phyloP scores from a whole-genome alignment of 1,140 invertebrate species.

The Aradophagus sp. region DNA sequence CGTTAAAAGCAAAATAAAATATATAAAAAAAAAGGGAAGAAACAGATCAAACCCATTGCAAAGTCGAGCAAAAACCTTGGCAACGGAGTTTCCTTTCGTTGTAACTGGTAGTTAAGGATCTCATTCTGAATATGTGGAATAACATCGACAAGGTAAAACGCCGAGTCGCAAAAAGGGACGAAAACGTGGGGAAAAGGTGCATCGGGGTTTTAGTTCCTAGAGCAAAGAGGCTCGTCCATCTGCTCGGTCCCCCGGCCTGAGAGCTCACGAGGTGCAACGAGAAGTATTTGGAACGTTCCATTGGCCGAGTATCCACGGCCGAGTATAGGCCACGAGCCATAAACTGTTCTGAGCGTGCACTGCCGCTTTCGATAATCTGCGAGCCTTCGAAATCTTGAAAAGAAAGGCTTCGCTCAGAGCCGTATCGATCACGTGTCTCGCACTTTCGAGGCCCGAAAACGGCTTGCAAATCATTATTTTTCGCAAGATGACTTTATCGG shows the following conservation, averaged over 20 bases:
- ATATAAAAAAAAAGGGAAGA: too few relatives aligned
- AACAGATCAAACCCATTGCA: too few relatives aligned
- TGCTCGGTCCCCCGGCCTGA: slow-evolving; percentile 46
- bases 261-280: slow-evolving; percentile 64
- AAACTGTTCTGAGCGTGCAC: slow-evolving; percentile 65
- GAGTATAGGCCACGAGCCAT: slow-evolving; percentile 66
- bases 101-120: too few relatives aligned
- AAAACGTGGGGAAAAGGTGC: too few relatives aligned
- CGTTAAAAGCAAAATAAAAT: too few relatives aligned
- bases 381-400: slow-evolving; percentile 46
- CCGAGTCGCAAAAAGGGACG: too few relatives aligned
- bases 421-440: slow-evolving; percentile 51
- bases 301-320: slow-evolving; percentile 69
- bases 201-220: too few relatives aligned
- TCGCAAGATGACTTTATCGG: slow-evolving; percentile 29
- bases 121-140: too few relatives aligned
- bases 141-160: too few relatives aligned
- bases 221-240: neutral
- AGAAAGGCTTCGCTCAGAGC: slow-evolving; percentile 46
- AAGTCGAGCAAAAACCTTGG: too few relatives aligned
- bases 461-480: slow-evolving; percentile 36
- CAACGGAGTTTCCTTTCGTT: too few relatives aligned
- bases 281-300: slow-evolving; percentile 74
- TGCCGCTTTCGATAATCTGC: slow-evolving; percentile 60
- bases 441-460: slow-evolving; percentile 28